Percentiles rank a stretch among this genome's conserved stretches.
Evolutionary conservation across 37 sponge, comb jelly and placozoan genomes (phyloP).

Genomic region (Aplysina aerophoba): DNA sequence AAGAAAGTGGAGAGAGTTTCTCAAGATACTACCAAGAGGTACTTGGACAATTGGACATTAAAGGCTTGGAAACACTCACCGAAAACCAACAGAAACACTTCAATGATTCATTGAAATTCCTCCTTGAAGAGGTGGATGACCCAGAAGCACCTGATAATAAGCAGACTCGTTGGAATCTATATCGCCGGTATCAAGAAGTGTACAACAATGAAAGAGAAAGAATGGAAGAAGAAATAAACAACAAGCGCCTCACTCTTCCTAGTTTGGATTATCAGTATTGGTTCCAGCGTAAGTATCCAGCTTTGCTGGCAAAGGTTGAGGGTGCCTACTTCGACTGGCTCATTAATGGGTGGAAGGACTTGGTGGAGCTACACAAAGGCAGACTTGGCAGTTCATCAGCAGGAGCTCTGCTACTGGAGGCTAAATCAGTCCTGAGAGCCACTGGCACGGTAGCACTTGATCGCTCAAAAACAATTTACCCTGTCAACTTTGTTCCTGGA

Average conservation of each 20-base stretch:
- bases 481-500: slow-evolving; percentile 55
- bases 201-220: slow-evolving; percentile 49
- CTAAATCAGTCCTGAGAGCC: slow-evolving; percentile 47
- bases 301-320: slow-evolving; percentile 49
- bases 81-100: background rate
- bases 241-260: background rate
- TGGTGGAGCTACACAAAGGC: slow-evolving; percentile 42
- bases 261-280: slow-evolving; percentile 53
- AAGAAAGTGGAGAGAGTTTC: slow-evolving; percentile 61
- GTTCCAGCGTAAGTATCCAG: slow-evolving; percentile 59
- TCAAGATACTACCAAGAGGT: slow-evolving; percentile 35
- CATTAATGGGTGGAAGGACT: slow-evolving; percentile 59
- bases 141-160: slow-evolving; percentile 28
- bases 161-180: slow-evolving; percentile 38
- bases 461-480: slow-evolving; percentile 63
- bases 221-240: slow-evolving; percentile 56
- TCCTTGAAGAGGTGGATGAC: slow-evolving; percentile 43
- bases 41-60: slow-evolving; percentile 40
- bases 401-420: slow-evolving; percentile 42
- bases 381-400: slow-evolving; percentile 35
- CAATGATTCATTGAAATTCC: slow-evolving; percentile 12
- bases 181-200: slow-evolving; percentile 31
- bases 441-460: slow-evolving; percentile 56
- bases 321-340: slow-evolving; percentile 66
- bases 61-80: slow-evolving; percentile 4